phyloP scores from a whole-genome alignment of 2,113 vertebrate species.

The Ariopsis seemanni region DNA sequence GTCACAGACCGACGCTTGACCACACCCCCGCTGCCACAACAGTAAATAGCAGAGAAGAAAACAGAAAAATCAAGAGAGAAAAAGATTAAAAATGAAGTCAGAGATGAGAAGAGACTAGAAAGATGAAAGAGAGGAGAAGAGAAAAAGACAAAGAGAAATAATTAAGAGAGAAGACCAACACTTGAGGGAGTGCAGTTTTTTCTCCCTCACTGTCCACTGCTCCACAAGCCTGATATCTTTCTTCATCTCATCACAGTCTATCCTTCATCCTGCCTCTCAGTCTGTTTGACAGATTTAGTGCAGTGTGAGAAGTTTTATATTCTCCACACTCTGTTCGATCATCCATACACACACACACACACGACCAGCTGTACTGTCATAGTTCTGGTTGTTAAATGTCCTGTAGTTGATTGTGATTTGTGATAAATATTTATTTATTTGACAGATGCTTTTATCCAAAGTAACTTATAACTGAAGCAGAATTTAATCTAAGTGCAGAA shows the following conservation, averaged over 20 bases:
- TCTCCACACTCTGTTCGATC: slow-evolving; percentile 7
- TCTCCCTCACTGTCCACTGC: not conserved
- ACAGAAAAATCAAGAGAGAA: not conserved
- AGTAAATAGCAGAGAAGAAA: not conserved
- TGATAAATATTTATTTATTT: slow-evolving; percentile 36
- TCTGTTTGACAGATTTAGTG: slow-evolving; percentile 41
- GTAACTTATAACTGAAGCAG: slow-evolving; percentile 11
- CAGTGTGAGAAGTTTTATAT: slow-evolving; percentile 37
- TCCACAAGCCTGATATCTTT: slow-evolving; percentile 11
- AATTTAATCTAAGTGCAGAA: not conserved
- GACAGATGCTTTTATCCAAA: slow-evolving; percentile 35
- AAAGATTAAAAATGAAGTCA: not conserved
- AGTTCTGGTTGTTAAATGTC: slow-evolving; percentile 14
- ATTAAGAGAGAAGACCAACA: not conserved
- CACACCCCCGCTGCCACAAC: too few species aligned
- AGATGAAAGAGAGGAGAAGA: not conserved
- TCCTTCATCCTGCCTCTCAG: slow-evolving; percentile 19
- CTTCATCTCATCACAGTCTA: slow-evolving; percentile 10
- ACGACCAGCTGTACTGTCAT: not conserved
- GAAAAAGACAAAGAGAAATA: not conserved
- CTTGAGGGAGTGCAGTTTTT: not conserved
- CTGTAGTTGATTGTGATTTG: slow-evolving; percentile 19
- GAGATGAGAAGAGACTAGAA: not conserved
- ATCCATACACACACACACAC: slow-evolving; percentile 24
- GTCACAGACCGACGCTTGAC: too few species aligned